These are phyloP conservation scores for Papilio xuthus DNA, from an alignment of 1,140 invertebrate species.

Conservation along the genomic window DNA sequence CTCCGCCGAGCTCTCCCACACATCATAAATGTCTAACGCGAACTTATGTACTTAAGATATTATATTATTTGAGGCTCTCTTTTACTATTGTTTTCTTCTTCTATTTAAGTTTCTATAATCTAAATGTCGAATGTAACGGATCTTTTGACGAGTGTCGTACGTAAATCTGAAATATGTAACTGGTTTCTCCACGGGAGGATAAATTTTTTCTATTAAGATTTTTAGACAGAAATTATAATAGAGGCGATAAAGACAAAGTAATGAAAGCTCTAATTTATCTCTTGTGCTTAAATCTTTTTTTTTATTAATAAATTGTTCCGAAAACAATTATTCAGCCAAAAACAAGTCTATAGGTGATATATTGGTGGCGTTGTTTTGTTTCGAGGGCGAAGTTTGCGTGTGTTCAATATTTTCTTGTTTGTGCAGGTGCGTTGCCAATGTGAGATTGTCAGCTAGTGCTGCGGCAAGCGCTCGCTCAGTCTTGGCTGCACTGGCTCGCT, in stretches of 20 bases:
- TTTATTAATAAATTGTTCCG: background rate
- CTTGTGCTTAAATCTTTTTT: background rate
- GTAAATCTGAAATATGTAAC: too few species aligned
- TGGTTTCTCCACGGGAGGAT: too few species aligned
- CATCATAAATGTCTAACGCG: conserved; percentile 35
- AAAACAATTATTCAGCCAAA: conserved; percentile 59
- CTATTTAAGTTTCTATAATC: too few species aligned
- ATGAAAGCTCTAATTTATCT: background rate
- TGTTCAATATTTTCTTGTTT: conserved; percentile 47
- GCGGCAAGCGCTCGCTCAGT: conserved; percentile 61
- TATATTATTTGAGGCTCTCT: background rate
- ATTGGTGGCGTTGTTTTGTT: conserved; percentile 47
- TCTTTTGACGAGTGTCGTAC: too few species aligned
- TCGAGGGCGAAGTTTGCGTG: conserved; percentile 31
- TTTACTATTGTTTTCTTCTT: background rate
- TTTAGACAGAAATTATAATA: too few species aligned
- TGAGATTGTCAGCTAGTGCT: conserved; percentile 61
- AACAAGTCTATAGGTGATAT: conserved; percentile 68
- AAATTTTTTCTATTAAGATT: too few species aligned
- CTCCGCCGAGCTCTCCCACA: conserved; percentile 54
- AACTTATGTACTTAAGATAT: background rate
- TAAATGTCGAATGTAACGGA: background rate
- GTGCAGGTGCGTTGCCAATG: conserved; percentile 57
- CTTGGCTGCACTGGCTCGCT: conserved; percentile 56
- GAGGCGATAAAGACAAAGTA: too few species aligned